A percentile compares a stretch with the other conserved stretches of the same genome.
Evolutionary conservation across 2,797 vertebrate species (phyloP).

Genomic region (Hipposideros larvatus): DNA sequence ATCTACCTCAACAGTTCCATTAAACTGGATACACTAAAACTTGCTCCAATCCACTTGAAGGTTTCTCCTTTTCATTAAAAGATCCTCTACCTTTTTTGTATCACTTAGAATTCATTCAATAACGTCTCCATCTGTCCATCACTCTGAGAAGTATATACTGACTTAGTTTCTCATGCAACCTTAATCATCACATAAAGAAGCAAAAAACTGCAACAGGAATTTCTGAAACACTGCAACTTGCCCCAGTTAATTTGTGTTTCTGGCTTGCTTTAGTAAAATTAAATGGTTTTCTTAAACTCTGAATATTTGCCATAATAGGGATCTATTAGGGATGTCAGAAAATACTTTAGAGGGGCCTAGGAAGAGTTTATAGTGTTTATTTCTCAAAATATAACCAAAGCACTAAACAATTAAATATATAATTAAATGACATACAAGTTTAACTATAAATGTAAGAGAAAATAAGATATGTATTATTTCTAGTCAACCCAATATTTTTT

Average conservation of each 20-base stretch:
- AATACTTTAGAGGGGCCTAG: not conserved
- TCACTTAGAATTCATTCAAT: not conserved
- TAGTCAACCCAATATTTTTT: not conserved
- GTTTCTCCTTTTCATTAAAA: not conserved
- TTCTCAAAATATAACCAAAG: constrained; percentile 50
- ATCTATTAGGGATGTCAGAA: not conserved
- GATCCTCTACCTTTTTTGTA: not conserved
- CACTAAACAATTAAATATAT: constrained; percentile 26
- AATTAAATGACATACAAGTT: constrained; percentile 54
- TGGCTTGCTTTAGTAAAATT: not conserved
- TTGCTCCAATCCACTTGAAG: constrained; percentile 21
- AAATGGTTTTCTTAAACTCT: constrained; percentile 21
- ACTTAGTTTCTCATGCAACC: constrained; percentile 4
- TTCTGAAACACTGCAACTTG: not conserved
- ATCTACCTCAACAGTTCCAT: not conserved
- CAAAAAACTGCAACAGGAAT: not conserved
- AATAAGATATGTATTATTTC: not conserved
- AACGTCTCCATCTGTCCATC: not conserved
- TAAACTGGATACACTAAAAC: not conserved
- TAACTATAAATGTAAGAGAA: constrained; percentile 34
- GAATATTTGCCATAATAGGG: not conserved
- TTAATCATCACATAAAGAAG: not conserved
- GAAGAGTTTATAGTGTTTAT: not conserved
- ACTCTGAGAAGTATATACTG: not conserved
- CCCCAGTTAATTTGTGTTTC: not conserved